A percentile compares a stretch with the other conserved stretches of the same genome.
These are phyloP conservation scores for Phengaris arion DNA, from an alignment of 2,888 invertebrate genomes.

Conservation along the genomic window DNA sequence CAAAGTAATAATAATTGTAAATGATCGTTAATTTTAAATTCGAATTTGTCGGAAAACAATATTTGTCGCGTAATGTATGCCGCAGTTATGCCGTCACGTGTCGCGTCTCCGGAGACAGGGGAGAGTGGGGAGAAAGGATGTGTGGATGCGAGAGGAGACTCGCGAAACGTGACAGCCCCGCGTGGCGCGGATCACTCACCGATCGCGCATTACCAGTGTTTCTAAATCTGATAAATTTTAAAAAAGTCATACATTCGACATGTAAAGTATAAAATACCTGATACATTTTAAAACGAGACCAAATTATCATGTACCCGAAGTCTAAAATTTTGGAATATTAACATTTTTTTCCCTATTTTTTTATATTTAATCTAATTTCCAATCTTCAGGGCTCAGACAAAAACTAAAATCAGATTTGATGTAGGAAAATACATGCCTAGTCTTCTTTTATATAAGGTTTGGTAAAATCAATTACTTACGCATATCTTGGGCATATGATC, in stretches of 20 bases:
- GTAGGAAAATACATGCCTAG: not conserved
- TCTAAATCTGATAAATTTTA: slow-evolving; percentile 31
- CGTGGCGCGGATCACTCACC: slow-evolving; percentile 52
- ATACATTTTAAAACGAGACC: slow-evolving; percentile 33
- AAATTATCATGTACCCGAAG: not conserved
- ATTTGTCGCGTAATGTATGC: slow-evolving; percentile 16
- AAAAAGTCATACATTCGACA: slow-evolving; percentile 37
- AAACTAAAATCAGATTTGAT: not conserved
- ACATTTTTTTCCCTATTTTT: not conserved
- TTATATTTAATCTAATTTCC: not conserved
- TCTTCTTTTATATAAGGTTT: too few relatives aligned
- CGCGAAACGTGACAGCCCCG: slow-evolving; percentile 24
- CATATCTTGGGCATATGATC: too few relatives aligned
- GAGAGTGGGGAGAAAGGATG: slow-evolving; percentile 19
- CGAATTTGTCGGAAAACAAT: slow-evolving; percentile 8
- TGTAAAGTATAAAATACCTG: slow-evolving; percentile 35
- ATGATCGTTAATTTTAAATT: slow-evolving; percentile 12
- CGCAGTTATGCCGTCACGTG: slow-evolving; percentile 24
- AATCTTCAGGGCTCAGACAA: not conserved
- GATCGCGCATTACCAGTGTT: slow-evolving; percentile 34
- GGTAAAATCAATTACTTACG: too few relatives aligned
- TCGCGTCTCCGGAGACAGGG: not conserved
- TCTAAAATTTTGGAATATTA: slow-evolving; percentile 18
- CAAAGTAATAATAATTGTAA: slow-evolving; percentile 1
- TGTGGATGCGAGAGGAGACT: slow-evolving; percentile 7